phyloP scores from a whole-genome alignment of 2,113 vertebrate genomes.

The Galbula dea region DNA sequence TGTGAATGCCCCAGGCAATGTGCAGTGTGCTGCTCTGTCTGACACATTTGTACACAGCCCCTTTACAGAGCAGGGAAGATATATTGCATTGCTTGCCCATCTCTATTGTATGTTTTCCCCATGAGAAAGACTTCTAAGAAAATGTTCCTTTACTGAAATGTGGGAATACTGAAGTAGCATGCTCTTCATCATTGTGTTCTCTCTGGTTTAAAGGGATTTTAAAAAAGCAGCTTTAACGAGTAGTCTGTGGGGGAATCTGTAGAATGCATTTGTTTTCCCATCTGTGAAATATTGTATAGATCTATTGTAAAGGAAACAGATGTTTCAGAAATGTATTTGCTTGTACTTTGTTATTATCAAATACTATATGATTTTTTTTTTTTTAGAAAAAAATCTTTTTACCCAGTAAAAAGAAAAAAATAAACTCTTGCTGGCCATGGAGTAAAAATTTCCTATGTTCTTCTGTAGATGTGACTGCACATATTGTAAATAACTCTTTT shows the following conservation, averaged over 20 bases:
- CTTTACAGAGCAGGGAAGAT: neutral
- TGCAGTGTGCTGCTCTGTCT: neutral
- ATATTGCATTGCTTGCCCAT: neutral
- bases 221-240: slow-evolving; percentile 46
- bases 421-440: slow-evolving; percentile 64
- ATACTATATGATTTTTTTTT: slow-evolving; percentile 41
- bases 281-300: slow-evolving; percentile 66
- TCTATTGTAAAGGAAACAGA: slow-evolving; percentile 59
- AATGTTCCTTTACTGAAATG: slow-evolving; percentile 9
- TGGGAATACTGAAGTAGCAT: slow-evolving; percentile 29
- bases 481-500: slow-evolving; percentile 62
- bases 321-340: slow-evolving; percentile 64
- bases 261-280: slow-evolving; percentile 28
- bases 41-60: neutral
- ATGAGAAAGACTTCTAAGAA: neutral
- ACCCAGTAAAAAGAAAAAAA: slow-evolving; percentile 54
- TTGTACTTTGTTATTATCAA: slow-evolving; percentile 66
- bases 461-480: slow-evolving; percentile 58
- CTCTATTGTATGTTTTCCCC: neutral
- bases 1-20: neutral
- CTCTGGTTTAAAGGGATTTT: slow-evolving; percentile 27
- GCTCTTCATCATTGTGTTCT: slow-evolving; percentile 26
- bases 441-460: slow-evolving; percentile 63
- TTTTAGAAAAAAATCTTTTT: slow-evolving; percentile 32
- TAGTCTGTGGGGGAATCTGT: slow-evolving; percentile 32